Percentiles rank a stretch among this genome's conserved stretches.
Evolutionary conservation across 2,113 vertebrate species (phyloP).

Genomic region (Dunckerocampus dactyliophorus): DNA sequence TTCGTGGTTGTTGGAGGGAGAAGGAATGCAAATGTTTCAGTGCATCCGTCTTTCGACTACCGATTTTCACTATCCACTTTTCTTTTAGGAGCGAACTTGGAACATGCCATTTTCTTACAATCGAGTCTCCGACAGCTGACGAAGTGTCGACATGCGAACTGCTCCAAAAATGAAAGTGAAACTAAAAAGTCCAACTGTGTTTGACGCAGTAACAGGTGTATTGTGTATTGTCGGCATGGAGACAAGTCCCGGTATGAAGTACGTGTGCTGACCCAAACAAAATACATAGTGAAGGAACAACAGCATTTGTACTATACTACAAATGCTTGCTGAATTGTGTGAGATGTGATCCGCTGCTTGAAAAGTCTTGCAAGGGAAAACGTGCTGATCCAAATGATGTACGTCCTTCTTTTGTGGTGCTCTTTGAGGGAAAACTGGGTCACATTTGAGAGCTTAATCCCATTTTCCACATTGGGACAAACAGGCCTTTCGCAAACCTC

Average conservation of each 20-base stretch:
- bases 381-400: constrained; percentile 16
- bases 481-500: constrained; percentile 10
- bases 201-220: no score
- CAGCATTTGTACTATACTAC: no score
- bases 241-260: no score
- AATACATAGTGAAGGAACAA: no score
- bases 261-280: no score
- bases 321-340: no score
- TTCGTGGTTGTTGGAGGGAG: background rate
- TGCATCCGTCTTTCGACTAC: background rate
- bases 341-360: background rate
- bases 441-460: constrained; percentile 32
- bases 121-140: background rate
- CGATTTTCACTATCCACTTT: background rate
- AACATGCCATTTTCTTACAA: background rate
- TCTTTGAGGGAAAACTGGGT: constrained; percentile 36
- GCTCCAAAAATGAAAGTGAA: no score
- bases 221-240: no score
- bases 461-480: constrained; percentile 43
- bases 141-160: background rate
- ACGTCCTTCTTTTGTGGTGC: constrained; percentile 21
- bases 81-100: background rate
- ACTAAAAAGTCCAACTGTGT: no score
- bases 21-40: background rate
- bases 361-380: constrained; percentile 17